These are phyloP conservation scores for Calcarius lapponicus DNA, from an alignment of 2,797 vertebrate species.

Conservation along the genomic window DNA sequence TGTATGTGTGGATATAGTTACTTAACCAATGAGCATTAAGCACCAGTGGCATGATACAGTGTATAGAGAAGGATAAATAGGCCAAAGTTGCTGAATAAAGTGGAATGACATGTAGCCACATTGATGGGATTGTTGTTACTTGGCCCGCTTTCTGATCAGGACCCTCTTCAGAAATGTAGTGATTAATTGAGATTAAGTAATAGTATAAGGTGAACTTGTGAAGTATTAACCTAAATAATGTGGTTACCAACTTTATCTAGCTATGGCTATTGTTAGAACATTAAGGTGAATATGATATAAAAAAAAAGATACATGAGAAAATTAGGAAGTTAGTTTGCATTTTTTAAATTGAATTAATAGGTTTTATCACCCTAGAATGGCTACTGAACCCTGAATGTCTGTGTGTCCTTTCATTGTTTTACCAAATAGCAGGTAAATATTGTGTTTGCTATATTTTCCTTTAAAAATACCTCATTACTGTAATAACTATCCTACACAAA, in stretches of 20 bases:
- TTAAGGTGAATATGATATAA: background rate
- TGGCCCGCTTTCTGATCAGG: too few relatives aligned
- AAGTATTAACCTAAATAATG: background rate
- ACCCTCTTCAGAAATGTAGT: background rate
- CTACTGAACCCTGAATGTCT: background rate
- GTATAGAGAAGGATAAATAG: too few relatives aligned
- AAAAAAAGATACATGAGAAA: background rate
- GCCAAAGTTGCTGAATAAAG: too few relatives aligned
- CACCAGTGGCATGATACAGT: too few relatives aligned
- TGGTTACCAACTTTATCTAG: background rate
- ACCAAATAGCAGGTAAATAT: background rate
- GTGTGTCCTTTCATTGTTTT: background rate
- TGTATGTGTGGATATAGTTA: too few relatives aligned
- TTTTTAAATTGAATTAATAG: background rate
- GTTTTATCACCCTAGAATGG: background rate
- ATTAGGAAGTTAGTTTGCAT: background rate
- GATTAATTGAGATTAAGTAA: background rate
- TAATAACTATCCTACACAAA: background rate
- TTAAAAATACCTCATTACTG: background rate
- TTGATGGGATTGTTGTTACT: too few relatives aligned
- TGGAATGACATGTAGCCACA: too few relatives aligned
- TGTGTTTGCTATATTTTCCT: background rate
- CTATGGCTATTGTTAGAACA: background rate
- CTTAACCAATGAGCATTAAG: too few relatives aligned
- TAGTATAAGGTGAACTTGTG: background rate